These are phyloP conservation scores for Synergus laeviventris DNA, from an alignment of 2,888 invertebrate species.

Conservation along the genomic window DNA sequence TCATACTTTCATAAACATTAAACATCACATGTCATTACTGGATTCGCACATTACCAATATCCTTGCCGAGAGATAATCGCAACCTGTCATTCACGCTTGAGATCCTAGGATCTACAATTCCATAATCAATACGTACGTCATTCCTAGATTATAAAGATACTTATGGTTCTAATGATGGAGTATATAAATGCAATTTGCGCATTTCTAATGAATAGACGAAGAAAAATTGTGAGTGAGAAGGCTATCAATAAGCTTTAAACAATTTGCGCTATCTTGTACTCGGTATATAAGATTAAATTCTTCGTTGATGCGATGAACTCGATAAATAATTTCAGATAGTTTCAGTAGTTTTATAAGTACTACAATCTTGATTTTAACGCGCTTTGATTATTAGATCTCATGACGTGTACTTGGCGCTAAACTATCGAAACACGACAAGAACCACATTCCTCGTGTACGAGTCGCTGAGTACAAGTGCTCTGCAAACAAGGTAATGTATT, in stretches of 20 bases:
- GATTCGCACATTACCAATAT: conserved; percentile 20
- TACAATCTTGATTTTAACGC: conserved; percentile 22
- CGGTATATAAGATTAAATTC: no score
- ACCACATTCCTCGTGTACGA: conserved; percentile 68
- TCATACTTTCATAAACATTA: conserved; percentile 29
- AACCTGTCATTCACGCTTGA: conserved; percentile 19
- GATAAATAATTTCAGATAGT: background rate
- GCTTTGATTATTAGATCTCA: conserved; percentile 29
- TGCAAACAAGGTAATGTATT: conserved; percentile 75
- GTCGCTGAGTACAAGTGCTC: conserved; percentile 71
- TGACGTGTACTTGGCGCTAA: conserved; percentile 43
- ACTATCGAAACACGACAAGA: conserved; percentile 64
- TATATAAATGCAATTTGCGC: background rate
- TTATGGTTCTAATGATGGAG: background rate
- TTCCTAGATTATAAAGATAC: conserved; percentile 11
- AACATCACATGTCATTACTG: conserved; percentile 11
- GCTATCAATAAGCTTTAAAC: background rate
- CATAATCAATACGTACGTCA: conserved; percentile 15
- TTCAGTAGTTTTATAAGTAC: background rate
- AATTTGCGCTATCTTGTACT: background rate
- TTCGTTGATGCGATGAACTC: background rate
- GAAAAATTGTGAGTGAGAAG: background rate
- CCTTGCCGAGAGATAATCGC: conserved; percentile 21
- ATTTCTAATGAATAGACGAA: background rate
- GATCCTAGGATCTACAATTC: conserved; percentile 18